These are phyloP conservation scores for Thymelicus acteon DNA, from an alignment of 2,888 invertebrate species.

Conservation along the genomic window DNA sequence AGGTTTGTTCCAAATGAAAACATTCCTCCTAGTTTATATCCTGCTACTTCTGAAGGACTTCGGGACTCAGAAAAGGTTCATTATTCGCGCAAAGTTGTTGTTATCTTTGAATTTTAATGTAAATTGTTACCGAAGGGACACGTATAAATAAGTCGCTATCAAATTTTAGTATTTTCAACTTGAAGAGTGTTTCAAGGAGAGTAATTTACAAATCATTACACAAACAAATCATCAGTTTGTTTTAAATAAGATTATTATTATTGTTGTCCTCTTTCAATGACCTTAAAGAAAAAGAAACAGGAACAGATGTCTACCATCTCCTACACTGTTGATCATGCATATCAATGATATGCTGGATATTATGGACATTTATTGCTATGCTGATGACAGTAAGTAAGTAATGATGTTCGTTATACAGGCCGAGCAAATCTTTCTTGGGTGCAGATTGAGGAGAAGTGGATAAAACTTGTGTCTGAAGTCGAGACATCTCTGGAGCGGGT, in stretches of 20 bases:
- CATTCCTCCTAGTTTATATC: constrained; percentile 30
- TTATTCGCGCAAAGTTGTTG: constrained; percentile 43
- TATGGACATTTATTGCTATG: no score
- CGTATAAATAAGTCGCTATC: constrained; percentile 41
- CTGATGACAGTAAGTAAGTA: no score
- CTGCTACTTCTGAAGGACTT: constrained; percentile 25
- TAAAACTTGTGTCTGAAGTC: no score
- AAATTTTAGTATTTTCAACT: constrained; percentile 19
- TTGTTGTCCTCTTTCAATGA: no score
- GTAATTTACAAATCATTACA: constrained; percentile 18
- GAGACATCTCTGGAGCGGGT: no score
- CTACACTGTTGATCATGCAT: no score
- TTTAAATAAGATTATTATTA: background rate
- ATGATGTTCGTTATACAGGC: no score
- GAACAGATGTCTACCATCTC: no score
- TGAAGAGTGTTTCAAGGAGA: constrained; percentile 24
- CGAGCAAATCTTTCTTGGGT: no score
- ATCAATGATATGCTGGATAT: no score
- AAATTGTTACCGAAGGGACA: constrained; percentile 40
- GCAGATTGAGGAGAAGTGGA: no score
- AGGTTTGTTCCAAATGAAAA: constrained; percentile 35
- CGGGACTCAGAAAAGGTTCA: constrained; percentile 35
- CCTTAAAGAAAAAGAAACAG: no score
- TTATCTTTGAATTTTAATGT: constrained; percentile 46
- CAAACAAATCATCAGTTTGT: constrained; percentile 10